These are phyloP conservation scores for Sinocyclocheilus anophthalmus DNA, from an alignment of 2,113 vertebrate genomes.

Conservation along the genomic window DNA sequence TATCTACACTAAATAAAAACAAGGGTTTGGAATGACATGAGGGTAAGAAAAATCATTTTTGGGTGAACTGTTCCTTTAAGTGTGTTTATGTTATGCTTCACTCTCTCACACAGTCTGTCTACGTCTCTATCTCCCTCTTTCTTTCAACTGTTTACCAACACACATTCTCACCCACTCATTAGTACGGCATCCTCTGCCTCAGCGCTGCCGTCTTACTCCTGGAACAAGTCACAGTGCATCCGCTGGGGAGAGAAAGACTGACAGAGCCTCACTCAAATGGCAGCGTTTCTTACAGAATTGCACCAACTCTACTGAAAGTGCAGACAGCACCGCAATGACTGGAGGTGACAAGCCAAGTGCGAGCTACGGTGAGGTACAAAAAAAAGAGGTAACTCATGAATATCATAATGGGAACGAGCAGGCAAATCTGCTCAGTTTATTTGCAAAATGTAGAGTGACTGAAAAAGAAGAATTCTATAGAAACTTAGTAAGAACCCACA, in stretches of 20 bases:
- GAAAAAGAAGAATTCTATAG: constrained; percentile 31
- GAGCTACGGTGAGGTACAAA: constrained; percentile 11
- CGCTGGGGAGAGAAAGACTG: constrained; percentile 20
- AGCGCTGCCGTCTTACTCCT: not conserved
- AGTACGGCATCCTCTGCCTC: constrained; percentile 35
- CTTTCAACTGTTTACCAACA: constrained; percentile 36
- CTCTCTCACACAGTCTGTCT: constrained; percentile 9
- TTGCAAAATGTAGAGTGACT: constrained; percentile 29
- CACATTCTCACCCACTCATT: constrained; percentile 37
- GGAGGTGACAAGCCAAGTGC: constrained; percentile 45
- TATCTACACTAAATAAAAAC: too few species aligned
- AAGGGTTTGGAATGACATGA: not conserved
- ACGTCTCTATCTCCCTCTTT: constrained; percentile 18
- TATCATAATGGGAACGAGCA: constrained; percentile 51
- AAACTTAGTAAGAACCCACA: constrained; percentile 8
- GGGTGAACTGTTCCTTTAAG: constrained; percentile 17
- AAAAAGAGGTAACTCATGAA: constrained; percentile 48
- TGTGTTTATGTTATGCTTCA: not conserved
- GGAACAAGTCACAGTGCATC: constrained; percentile 18
- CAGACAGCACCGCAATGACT: constrained; percentile 42
- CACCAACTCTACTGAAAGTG: constrained; percentile 31
- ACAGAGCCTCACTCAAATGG: constrained; percentile 33
- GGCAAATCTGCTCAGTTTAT: constrained; percentile 49
- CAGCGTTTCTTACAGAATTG: constrained; percentile 45
- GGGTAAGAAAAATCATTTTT: not conserved